Conservation (phyloP, 1,140 invertebrate species). For the Drosophila lacteicornis region DNA sequence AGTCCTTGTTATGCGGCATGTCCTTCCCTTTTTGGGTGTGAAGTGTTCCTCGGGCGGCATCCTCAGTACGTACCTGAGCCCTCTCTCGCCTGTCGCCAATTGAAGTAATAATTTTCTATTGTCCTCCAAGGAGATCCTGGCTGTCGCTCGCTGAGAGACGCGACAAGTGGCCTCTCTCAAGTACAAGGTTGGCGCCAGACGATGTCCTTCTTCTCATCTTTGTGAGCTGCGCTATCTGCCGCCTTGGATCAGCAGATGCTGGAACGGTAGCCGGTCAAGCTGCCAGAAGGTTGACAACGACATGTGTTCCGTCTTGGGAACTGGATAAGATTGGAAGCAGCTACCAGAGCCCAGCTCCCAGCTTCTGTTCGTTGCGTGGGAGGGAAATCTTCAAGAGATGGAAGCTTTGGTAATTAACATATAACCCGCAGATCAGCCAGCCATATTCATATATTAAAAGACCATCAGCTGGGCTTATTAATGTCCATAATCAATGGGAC, state of each 20-base stretch:
- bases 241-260: constrained; percentile 48
- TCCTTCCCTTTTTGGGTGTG: constrained; percentile 45
- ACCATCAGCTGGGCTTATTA: constrained; percentile 61
- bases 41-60: constrained; percentile 62
- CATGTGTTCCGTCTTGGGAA: constrained; percentile 54
- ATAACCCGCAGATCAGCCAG: constrained; percentile 28
- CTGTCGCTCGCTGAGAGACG: constrained; percentile 26
- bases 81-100: constrained; percentile 68
- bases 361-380: constrained; percentile 10
- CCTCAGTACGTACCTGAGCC: constrained; percentile 35
- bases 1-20: constrained; percentile 52
- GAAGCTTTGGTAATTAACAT: constrained; percentile 58
- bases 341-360: constrained; percentile 8
- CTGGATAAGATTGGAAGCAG: constrained; percentile 58
- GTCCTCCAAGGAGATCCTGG: constrained; percentile 17
- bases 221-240: constrained; percentile 61
- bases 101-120: constrained; percentile 81
- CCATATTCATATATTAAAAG: constrained; percentile 70
- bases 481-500: constrained; percentile 62
- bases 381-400: not conserved
- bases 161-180: constrained; percentile 68
- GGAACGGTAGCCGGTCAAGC: constrained; percentile 62
- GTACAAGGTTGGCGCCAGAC: constrained; percentile 60
- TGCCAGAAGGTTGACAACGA: constrained; percentile 41
- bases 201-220: constrained; percentile 27